These are phyloP conservation scores for Cynopterus brachyotis DNA, from an alignment of 2,113 vertebrate genomes.

Conservation along the genomic window DNA sequence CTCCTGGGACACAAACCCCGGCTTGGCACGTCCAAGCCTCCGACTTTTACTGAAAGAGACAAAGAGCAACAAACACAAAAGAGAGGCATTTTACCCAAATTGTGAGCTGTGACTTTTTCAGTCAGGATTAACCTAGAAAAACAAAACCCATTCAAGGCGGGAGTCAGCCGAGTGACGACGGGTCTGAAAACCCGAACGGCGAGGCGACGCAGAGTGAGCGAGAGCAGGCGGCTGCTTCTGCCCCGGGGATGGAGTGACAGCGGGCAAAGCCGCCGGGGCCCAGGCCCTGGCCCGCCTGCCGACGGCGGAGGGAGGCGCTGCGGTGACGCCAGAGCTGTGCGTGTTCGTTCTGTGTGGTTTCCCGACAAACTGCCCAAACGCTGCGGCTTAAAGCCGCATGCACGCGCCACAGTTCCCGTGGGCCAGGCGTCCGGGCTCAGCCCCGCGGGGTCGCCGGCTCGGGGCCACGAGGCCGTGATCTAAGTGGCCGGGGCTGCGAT, in stretches of 20 bases:
- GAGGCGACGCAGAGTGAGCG: not conserved
- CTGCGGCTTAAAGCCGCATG: not conserved
- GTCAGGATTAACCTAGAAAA: not conserved
- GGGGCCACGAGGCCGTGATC: accelerated
- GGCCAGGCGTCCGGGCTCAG: not conserved
- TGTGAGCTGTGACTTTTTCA: not conserved
- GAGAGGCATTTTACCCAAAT: not conserved
- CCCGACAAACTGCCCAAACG: not conserved
- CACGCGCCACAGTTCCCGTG: not conserved
- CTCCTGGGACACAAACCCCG: not conserved
- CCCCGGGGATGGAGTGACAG: not conserved
- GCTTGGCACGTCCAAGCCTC: not conserved
- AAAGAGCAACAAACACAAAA: not conserved
- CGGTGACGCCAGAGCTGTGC: accelerated
- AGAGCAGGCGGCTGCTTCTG: not conserved
- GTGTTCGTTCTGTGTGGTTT: not conserved
- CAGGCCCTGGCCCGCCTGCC: not conserved
- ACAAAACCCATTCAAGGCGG: not conserved
- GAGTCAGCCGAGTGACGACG: too few species aligned
- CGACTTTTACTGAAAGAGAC: not conserved
- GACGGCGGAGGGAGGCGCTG: too few species aligned
- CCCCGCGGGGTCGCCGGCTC: not conserved
- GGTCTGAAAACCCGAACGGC: not conserved
- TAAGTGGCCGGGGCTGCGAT: not conserved
- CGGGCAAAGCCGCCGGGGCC: not conserved